Base-by-base conservation (phyloP, 1,140 invertebrate species). In the Archivesica marissinica region DNA sequence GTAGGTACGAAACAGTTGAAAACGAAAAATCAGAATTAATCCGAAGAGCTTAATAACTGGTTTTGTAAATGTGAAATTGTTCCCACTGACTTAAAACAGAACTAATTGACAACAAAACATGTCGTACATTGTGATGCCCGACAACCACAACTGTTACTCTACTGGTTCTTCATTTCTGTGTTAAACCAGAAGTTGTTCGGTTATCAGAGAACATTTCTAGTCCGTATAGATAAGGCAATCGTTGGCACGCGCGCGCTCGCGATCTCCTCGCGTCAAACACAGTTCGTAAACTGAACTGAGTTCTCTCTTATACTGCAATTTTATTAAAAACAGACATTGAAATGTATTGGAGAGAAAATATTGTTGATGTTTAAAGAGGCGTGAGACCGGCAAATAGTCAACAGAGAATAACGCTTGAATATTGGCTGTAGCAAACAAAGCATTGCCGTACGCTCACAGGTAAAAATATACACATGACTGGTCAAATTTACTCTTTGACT, bases 181-280 rank as follows among this genome's bases (percentile, higher is more conserved):
- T 76, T 35, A 56, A 76, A 35, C n/a, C 28, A 59, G 74, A 76
- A 59, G 74, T 52, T 56, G 52, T 76, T 38, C 15, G n/a, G 74
- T 47, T 72, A 72, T 72, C 68, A 72, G 39, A 50, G 68, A 72
- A 47, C 39, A 15, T 72, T 72, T 72, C 68, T 72, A 72, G 68
- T 50, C 41, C 41, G 50, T 47, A 47, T 72, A 72, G 68, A 72
- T 72, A 72, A 72, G 68, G 28, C 44, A 68, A 30, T 64, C 35
- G 38, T n/a, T 66, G 77, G 77, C 77, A 79, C 77, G 77, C 77
- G 77, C 38, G 44, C 56, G 56, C 77, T 44, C 61, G 77, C 47
- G 77, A 41, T 68, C 59, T 41, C 17, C 77, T 59, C 44, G 77
- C 59, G 77, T n/a, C 41, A 28, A 44, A 72, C 6, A 72, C 68